Evolutionary conservation across 2,888 invertebrate genomes (phyloP).

Genomic region (Phoenoteleia sp.): DNA sequence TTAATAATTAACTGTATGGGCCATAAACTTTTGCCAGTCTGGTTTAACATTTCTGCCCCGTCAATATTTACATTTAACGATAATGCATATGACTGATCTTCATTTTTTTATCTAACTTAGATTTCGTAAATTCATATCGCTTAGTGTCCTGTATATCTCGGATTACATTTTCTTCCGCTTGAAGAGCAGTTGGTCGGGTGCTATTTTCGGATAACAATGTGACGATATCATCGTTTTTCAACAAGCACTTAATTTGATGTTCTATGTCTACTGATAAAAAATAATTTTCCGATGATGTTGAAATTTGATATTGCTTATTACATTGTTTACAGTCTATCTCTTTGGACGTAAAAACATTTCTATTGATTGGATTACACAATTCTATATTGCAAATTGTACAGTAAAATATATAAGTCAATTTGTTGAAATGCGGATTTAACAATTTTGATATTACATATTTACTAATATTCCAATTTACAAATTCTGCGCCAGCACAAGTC

Average conservation of each 20-base stretch:
- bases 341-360: not conserved
- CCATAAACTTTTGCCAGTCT: conserved; percentile 30
- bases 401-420: conserved; percentile 11
- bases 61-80: not conserved
- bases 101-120: too few relatives aligned
- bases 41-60: conserved; percentile 34
- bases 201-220: conserved; percentile 20
- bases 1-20: conserved; percentile 22
- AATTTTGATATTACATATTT: conserved; percentile 2
- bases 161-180: not conserved
- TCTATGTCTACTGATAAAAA: conserved; percentile 29
- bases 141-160: conserved; percentile 23
- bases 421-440: not conserved
- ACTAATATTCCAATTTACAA: not conserved
- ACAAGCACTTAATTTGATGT: conserved; percentile 26
- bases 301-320: conserved; percentile 7
- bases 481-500: not conserved
- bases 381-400: conserved; percentile 10
- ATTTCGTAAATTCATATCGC: conserved; percentile 1
- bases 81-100: not conserved
- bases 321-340: conserved; percentile 1
- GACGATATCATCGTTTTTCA: conserved; percentile 9
- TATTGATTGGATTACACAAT: conserved; percentile 11
- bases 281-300: conserved; percentile 20
- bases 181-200: not conserved